phyloP scores from a whole-genome alignment of 2,797 vertebrate species.

The Pseudochirops corinnae region DNA sequence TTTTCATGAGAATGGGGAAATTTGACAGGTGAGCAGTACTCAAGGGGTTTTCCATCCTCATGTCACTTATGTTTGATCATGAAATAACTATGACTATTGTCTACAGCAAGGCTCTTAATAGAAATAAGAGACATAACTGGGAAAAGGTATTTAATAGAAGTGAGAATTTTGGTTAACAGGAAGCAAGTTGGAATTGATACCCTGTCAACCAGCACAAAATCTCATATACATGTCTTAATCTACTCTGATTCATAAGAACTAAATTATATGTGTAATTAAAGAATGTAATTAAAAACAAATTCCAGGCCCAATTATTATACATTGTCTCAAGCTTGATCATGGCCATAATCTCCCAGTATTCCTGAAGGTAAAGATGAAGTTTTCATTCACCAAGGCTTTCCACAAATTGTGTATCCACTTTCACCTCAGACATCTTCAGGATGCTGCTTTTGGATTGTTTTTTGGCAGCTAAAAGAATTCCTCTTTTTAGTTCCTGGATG shows the following conservation, averaged over 20 bases:
- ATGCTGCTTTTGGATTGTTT: too few relatives aligned
- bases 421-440: too few relatives aligned
- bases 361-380: too few relatives aligned
- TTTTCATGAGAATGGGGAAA: neutral
- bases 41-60: neutral
- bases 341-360: too few relatives aligned
- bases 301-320: too few relatives aligned
- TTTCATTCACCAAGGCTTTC: too few relatives aligned
- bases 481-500: too few relatives aligned
- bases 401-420: too few relatives aligned
- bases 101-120: neutral
- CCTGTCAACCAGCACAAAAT: neutral
- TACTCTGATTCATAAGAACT: neutral
- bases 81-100: neutral
- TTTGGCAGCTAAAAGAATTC: too few relatives aligned
- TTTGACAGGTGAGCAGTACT: neutral
- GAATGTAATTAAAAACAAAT: neutral
- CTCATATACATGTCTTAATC: neutral
- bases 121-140: neutral
- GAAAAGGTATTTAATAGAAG: neutral
- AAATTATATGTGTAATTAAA: neutral
- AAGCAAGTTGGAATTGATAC: neutral
- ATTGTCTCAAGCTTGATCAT: too few relatives aligned
- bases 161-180: neutral
- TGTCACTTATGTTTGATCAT: neutral